Conservation (phyloP, 1,140 invertebrate species). For the Leptopilina clavipes region DNA sequence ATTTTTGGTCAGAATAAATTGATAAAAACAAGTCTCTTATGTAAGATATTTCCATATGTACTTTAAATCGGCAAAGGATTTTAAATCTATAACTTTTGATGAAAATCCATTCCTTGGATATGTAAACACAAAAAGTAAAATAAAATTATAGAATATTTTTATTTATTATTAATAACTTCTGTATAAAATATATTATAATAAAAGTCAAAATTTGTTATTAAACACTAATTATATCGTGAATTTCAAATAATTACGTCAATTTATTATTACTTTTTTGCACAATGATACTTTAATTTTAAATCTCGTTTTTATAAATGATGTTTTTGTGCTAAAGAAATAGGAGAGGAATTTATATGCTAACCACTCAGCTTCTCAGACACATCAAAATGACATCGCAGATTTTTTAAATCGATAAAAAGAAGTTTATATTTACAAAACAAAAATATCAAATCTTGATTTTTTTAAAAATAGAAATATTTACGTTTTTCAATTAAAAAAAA, state of each 20-base stretch:
- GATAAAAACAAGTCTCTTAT: conserved; percentile 6
- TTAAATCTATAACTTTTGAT: neutral
- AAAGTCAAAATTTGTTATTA: neutral
- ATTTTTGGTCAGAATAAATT: conserved; percentile 23
- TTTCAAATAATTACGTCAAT: conserved; percentile 4
- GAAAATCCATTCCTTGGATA: neutral
- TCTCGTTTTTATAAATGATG: conserved; percentile 17
- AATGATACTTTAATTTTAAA: conserved; percentile 12
- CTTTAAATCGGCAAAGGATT: conserved; percentile 1
- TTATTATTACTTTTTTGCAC: neutral
- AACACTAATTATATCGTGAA: neutral
- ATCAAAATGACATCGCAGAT: conserved; percentile 1
- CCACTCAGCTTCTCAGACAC: neutral
- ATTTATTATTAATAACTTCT: too few species aligned
- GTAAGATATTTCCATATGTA: neutral
- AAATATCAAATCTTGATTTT: neutral
- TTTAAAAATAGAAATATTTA: neutral
- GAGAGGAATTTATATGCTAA: conserved; percentile 16
- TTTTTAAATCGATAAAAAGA: conserved; percentile 13
- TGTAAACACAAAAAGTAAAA: neutral
- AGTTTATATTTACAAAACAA: neutral
- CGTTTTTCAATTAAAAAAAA: too few species aligned
- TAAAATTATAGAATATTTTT: too few species aligned
- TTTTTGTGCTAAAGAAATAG: conserved; percentile 3
- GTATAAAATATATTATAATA: neutral